These are phyloP conservation scores for Nesidiocoris tenuis DNA, from an alignment of 2,888 invertebrate species.

Conservation along the genomic window DNA sequence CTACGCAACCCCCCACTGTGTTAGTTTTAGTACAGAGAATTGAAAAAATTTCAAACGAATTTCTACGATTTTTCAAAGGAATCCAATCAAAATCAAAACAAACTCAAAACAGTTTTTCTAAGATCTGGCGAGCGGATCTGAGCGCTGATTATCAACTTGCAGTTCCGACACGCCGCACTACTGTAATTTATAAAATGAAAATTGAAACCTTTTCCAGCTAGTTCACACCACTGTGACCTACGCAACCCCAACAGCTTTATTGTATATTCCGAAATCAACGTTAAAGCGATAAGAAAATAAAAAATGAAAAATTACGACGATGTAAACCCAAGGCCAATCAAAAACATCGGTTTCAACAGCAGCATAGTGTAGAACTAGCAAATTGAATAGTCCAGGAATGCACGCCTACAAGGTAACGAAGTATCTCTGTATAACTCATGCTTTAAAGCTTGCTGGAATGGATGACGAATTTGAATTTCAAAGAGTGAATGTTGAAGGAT, in stretches of 20 bases:
- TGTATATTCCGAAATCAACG: too few species aligned
- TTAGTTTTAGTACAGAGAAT: background rate
- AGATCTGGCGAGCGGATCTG: background rate
- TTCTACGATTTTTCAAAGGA: background rate
- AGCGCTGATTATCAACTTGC: background rate
- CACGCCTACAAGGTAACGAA: background rate
- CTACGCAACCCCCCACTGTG: constrained; percentile 52
- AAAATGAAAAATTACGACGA: too few species aligned
- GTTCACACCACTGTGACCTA: constrained; percentile 94
- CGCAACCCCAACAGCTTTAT: constrained; percentile 9
- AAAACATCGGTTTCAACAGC: too few species aligned
- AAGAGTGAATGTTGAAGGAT: too few species aligned
- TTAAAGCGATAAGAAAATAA: too few species aligned
- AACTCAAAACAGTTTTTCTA: constrained; percentile 4
- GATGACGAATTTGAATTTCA: too few species aligned
- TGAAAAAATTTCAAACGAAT: constrained; percentile 2
- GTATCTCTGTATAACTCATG: too few species aligned
- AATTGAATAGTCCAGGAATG: background rate
- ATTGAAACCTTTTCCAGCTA: constrained; percentile 92
- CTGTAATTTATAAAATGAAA: background rate
- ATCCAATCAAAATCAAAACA: background rate
- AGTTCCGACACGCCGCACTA: background rate
- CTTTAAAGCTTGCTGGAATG: too few species aligned
- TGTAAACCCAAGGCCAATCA: too few species aligned
- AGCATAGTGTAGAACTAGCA: background rate